Evolutionary conservation across 2,888 invertebrate species (phyloP).

Genomic region (Archips crataeganus): DNA sequence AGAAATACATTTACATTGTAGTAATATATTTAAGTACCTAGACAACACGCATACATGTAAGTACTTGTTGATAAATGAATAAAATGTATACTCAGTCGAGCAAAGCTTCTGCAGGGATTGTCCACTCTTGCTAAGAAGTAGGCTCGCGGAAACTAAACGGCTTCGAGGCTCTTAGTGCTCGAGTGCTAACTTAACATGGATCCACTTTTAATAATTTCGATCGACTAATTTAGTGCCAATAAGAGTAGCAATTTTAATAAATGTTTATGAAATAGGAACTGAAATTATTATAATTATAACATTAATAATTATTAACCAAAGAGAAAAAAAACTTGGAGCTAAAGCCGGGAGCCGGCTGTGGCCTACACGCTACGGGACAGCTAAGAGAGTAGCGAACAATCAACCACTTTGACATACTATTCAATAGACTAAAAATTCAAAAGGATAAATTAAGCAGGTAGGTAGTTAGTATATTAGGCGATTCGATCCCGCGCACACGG

Average conservation of each 20-base stretch:
- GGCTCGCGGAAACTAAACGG: too few relatives aligned
- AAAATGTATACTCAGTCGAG: slow-evolving; percentile 1
- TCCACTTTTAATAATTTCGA: neutral
- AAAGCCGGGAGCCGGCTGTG: neutral
- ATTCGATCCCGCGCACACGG: neutral
- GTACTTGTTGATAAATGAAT: slow-evolving; percentile 24
- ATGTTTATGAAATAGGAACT: neutral
- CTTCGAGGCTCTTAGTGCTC: neutral
- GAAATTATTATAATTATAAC: neutral
- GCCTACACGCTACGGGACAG: neutral
- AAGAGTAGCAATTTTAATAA: neutral
- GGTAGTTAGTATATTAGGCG: neutral
- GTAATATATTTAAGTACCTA: too few relatives aligned
- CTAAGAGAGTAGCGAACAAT: neutral
- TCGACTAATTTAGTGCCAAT: neutral
- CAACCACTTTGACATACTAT: too few relatives aligned
- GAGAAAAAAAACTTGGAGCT: too few relatives aligned
- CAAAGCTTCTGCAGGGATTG: neutral
- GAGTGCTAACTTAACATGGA: neutral
- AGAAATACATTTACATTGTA: slow-evolving; percentile 42
- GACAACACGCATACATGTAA: neutral
- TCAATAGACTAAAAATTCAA: neutral
- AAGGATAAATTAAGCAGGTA: neutral
- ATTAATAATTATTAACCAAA: too few relatives aligned
- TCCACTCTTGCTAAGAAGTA: too few relatives aligned